These are phyloP conservation scores for Oceanodroma tethys DNA, from an alignment of 2,113 vertebrate species.

Conservation along the genomic window DNA sequence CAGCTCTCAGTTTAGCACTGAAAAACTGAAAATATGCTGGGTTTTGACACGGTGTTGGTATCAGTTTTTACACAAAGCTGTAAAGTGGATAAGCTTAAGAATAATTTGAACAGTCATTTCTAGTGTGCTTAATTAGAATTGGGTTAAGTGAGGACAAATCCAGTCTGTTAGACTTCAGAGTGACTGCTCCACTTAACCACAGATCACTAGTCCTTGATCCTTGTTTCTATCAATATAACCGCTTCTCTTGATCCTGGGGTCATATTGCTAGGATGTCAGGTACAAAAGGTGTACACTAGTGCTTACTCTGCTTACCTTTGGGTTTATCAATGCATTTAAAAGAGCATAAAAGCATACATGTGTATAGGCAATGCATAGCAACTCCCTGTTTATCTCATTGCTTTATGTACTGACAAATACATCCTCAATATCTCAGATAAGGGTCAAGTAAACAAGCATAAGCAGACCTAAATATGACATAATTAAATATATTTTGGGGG, in stretches of 20 bases:
- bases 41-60: neutral
- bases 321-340: neutral
- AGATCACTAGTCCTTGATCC: neutral
- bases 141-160: constrained; percentile 14
- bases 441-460: neutral
- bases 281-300: neutral
- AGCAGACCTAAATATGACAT: neutral
- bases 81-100: neutral
- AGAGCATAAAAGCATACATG: neutral
- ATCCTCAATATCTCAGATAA: neutral
- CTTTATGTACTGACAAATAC: neutral
- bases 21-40: neutral
- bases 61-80: neutral
- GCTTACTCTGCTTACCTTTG: neutral
- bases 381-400: neutral
- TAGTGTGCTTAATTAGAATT: constrained; percentile 4
- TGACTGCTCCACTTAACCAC: neutral
- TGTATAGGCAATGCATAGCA: neutral
- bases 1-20: neutral
- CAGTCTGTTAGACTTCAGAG: neutral
- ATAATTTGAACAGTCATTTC: constrained; percentile 20
- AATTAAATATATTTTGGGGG: neutral
- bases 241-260: neutral
- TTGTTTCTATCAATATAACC: neutral
- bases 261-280: neutral